These are phyloP conservation scores for Blera fallax DNA, from an alignment of 2,888 invertebrate species.

Conservation along the genomic window DNA sequence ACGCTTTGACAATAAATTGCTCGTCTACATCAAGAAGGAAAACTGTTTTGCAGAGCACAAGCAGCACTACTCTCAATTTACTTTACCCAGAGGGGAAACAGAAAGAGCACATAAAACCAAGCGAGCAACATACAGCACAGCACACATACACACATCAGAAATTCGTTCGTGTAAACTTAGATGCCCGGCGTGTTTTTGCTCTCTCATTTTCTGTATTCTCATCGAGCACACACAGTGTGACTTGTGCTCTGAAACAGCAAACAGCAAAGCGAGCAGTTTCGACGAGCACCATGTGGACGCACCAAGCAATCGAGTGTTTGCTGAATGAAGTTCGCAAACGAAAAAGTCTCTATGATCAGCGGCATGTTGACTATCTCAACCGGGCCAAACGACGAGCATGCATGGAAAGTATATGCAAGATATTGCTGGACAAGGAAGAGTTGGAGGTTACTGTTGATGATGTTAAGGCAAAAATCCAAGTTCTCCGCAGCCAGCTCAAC, in stretches of 20 bases:
- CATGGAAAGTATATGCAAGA: constrained; percentile 39
- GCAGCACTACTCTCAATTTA: neutral
- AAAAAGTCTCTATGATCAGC: constrained; percentile 48
- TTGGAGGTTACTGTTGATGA: constrained; percentile 34
- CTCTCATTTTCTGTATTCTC: constrained; percentile 13
- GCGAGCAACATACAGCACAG: neutral
- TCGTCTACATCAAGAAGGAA: neutral
- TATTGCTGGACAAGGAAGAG: constrained; percentile 36
- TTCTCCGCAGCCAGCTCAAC: constrained; percentile 55
- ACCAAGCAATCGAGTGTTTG: constrained; percentile 41
- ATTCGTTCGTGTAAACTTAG: constrained; percentile 61
- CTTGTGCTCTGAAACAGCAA: constrained; percentile 60
- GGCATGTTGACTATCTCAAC: constrained; percentile 45
- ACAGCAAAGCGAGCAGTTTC: constrained; percentile 30
- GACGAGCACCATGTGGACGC: constrained; percentile 52
- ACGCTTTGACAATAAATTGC: neutral
- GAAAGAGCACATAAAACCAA: constrained; percentile 11
- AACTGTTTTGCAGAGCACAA: neutral
- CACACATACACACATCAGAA: constrained; percentile 27
- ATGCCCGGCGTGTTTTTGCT: neutral
- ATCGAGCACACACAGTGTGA: constrained; percentile 59
- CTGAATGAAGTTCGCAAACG: constrained; percentile 44
- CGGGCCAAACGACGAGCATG: constrained; percentile 31
- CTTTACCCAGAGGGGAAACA: constrained; percentile 26
- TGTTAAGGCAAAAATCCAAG: constrained; percentile 50